Evolutionary conservation across 2,888 invertebrate species (phyloP), one percentile per base, ranked within the genome.

Genomic region (Dascillus cervinus): DNA sequence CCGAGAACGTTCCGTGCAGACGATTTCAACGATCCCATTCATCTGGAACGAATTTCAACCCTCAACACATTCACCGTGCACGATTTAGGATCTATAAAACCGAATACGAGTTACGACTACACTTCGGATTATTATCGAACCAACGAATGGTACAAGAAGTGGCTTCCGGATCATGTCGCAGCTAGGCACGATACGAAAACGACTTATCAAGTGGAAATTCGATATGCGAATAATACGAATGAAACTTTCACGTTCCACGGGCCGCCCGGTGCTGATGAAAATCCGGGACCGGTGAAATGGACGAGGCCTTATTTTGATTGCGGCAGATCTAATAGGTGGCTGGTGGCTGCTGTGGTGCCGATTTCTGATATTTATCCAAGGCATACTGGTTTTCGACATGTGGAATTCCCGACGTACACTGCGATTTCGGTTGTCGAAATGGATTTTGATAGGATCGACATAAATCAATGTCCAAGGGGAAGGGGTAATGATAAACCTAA

Each of bases 191-290:
- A 90, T 57, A 88, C 90, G 0, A 88, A 94, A 67, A 86, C 89
- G 4, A 91, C 90, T 0, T 92, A 92, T 57, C 84, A 88, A 62
- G 86, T 90, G n/a, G 86, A 90, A 65, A 92, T 92, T 46, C 75
- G 91, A 56, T 90, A 92, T 66, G 83, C 90, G 0, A 92, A 92
- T 62, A 91, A 91, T 56, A 92, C 91, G 1, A 92, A 92, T 65
- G 91, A 91, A 62, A 92, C 91, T n/a, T 89, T 82, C 56, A 87
- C 89, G n/a, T 94, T 91, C 66, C 92, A 92, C 42, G 92, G 92
- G 24, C 92, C 92, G 4, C 87, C 82, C 25, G 90, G 87, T 21
- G 85, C 88, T 44, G 91, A 91, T 64, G 92, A 92, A 71, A 73
- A 73, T 51, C 88, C 86, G 2, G 91, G 95, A 1, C 96, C 96